Conservation (phyloP, 2,113 vertebrate species). For the Dermatemys mawii region DNA sequence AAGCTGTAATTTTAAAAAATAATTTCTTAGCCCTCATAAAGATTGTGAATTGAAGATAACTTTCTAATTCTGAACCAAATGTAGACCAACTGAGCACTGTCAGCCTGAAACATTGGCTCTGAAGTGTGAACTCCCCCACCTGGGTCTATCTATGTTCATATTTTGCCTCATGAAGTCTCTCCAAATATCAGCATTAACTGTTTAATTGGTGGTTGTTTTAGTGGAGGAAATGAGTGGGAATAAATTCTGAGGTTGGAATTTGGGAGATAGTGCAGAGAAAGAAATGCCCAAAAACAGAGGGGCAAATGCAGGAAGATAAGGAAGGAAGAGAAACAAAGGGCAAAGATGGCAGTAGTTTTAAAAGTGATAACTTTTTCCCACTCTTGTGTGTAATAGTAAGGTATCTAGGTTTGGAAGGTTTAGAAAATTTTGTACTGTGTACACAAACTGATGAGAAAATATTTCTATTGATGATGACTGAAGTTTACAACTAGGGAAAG, state of each 20-base stretch:
- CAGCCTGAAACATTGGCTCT: background rate
- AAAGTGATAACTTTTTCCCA: background rate
- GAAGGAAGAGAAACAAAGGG: background rate
- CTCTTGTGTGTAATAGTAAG: background rate
- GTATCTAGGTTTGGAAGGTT: background rate
- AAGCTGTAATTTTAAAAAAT: background rate
- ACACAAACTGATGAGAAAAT: no score
- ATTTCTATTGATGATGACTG: no score
- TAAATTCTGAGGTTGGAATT: background rate
- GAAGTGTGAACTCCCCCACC: background rate
- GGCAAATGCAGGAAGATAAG: background rate
- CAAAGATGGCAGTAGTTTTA: background rate
- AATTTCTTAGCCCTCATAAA: background rate
- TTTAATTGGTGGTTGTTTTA: constrained; percentile 11
- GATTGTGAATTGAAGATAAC: background rate
- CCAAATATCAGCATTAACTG: background rate
- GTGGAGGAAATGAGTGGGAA: background rate
- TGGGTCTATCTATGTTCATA: background rate
- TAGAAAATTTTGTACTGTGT: no score
- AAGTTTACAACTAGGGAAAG: background rate
- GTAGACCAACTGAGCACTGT: constrained; percentile 7
- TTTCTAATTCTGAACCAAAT: constrained; percentile 6
- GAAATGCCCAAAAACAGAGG: background rate
- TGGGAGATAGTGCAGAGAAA: background rate
- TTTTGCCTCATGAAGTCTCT: background rate